A percentile compares a stretch with the other conserved stretches of the same genome.
Evolutionary conservation across 37 sponge, comb jelly and placozoan species (phyloP).

Genomic region (Chondrosia reniformis): DNA sequence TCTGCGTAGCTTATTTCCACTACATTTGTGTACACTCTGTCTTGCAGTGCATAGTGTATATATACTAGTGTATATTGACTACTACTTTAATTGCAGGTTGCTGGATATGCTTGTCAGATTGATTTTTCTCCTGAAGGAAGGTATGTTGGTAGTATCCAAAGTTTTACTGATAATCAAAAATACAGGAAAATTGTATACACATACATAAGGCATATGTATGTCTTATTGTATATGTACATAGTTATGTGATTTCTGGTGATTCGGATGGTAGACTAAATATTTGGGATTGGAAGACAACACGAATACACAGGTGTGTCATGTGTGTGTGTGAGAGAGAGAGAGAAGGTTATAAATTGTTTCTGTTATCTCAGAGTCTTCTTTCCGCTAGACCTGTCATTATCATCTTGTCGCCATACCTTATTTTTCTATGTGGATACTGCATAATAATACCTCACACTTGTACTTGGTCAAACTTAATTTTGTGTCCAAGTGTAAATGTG

Average conservation of each 20-base stretch:
- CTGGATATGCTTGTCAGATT: constrained; percentile 97
- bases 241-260: constrained; percentile 88
- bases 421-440: neutral
- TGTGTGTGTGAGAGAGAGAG: neutral
- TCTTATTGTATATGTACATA: neutral
- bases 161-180: too few species aligned
- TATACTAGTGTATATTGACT: neutral
- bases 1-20: too few species aligned
- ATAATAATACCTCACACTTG: neutral
- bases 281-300: constrained; percentile 98
- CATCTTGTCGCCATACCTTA: neutral
- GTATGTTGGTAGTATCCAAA: constrained; percentile 32
- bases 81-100: constrained; percentile 44
- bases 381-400: neutral
- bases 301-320: constrained; percentile 48
- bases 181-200: too few species aligned
- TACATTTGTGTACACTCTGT: too few species aligned
- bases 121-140: constrained; percentile 97
- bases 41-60: neutral
- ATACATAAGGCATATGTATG: too few species aligned
- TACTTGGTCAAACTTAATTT: too few species aligned
- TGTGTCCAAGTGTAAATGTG: too few species aligned
- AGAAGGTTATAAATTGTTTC: neutral
- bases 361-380: neutral
- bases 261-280: constrained; percentile 85